Conservation (phyloP, 92 coral and sea anemone species). For the Scolanthus callimorphus region DNA sequence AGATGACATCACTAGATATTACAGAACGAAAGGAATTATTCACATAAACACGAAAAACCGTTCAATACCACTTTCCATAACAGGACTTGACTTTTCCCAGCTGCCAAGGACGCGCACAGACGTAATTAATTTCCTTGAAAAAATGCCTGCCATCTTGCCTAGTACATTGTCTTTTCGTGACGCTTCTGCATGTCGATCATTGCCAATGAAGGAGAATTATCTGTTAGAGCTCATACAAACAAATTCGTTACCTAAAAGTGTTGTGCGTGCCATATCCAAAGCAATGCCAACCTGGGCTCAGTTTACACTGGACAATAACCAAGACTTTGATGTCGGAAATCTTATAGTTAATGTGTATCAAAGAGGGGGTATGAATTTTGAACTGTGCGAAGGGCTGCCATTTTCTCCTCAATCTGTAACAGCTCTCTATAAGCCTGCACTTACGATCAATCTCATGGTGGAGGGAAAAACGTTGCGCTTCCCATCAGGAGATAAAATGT, state of each 20-base stretch:
- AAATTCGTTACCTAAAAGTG: constrained; percentile 36
- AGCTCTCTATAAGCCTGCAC: constrained; percentile 6
- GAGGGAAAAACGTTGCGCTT: constrained; percentile 5
- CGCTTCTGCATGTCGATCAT: constrained; percentile 7
- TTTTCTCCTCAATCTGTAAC: background rate
- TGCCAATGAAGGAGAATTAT: constrained; percentile 10
- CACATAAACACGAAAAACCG: constrained; percentile 22
- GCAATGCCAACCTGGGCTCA: constrained; percentile 33
- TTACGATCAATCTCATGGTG: background rate
- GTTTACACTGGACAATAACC: constrained; percentile 8
- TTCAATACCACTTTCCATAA: constrained; percentile 30
- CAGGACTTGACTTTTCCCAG: constrained; percentile 14
- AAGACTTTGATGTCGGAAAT: constrained; percentile 24
- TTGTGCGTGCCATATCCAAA: constrained; percentile 13
- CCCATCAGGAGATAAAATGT: constrained; percentile 5
- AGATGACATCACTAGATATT: background rate
- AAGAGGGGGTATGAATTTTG: constrained; percentile 1
- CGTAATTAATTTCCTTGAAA: constrained; percentile 5
- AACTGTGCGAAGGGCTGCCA: constrained; percentile 15
- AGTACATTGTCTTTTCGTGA: constrained; percentile 1
- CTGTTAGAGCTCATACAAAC: constrained; percentile 34
- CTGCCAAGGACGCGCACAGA: background rate
- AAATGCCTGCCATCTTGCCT: background rate
- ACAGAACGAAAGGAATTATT: constrained; percentile 23
- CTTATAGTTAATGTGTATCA: constrained; percentile 9